Evolutionary conservation across 64 coral and sea anemone genomes (phyloP).

Genomic region (Montipora cactus): DNA sequence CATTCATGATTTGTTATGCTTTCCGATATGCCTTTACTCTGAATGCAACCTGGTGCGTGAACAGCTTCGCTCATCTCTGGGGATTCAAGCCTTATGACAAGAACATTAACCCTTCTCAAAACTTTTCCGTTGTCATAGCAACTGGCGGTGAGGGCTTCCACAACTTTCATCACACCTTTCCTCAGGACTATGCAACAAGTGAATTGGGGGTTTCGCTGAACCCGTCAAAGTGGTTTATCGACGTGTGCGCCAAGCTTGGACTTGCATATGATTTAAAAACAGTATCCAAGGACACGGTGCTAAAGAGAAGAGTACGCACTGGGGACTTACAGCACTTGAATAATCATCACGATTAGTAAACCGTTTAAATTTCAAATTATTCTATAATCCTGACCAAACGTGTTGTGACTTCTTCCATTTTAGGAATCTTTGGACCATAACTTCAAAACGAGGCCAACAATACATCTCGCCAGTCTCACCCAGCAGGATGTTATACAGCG

Average conservation of each 20-base stretch:
- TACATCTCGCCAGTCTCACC: no score
- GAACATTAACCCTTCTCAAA: conserved; percentile 81
- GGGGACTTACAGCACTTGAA: conserved; percentile 32
- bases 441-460: no score
- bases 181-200: conserved; percentile 71
- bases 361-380: no score
- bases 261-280: conserved; percentile 68
- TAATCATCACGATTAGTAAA: background rate
- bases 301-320: conserved; percentile 67
- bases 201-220: conserved; percentile 41
- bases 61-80: conserved; percentile 75
- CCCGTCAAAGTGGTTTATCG: conserved; percentile 21
- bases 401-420: no score
- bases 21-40: conserved; percentile 64
- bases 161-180: conserved; percentile 84
- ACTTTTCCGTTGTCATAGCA: conserved; percentile 35
- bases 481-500: no score
- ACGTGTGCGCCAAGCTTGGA: conserved; percentile 41
- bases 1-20: conserved; percentile 76
- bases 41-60: conserved; percentile 83
- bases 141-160: conserved; percentile 73
- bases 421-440: no score
- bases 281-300: conserved; percentile 27
- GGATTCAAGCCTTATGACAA: conserved; percentile 77
- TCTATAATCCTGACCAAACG: no score